Evolutionary conservation across 1,140 invertebrate genomes (phyloP), one percentile per base, ranked within the genome.

Genomic region (Drosophila eugracilis): DNA sequence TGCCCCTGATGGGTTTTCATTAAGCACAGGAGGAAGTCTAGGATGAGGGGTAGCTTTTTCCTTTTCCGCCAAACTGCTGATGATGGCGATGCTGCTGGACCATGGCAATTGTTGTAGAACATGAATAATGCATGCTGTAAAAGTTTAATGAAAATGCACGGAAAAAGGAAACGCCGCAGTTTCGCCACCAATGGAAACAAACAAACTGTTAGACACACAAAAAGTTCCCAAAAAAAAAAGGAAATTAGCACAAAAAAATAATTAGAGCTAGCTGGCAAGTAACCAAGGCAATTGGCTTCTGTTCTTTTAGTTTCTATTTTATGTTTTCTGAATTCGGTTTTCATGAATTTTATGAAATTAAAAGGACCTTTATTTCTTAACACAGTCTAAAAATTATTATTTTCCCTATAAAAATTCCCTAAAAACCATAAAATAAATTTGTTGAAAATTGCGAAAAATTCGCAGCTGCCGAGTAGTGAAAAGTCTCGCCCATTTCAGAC

Each of bases 121-220:
- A 86, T 86, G 81, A 86, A 86, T 88, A 83, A 86, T 83, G 70
- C 75, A 83, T 88, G 65, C 59, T 74, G 37, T 41, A 52, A 86
- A 85, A 86, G 49, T 85, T 86, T 77, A 81, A 85, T 86, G 67
- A 71, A 85, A 85, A 77, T 76, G 53, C 80, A 80, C 30, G 59
- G 59, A 63, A 70, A 50, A 50, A 7, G 59, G 41, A 36, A 66
- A 67, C 12, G 45, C 28, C 34, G 21, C 54, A 47, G 42, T 47
- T 22, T 47, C 30, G 26, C 65, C 75, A 54, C 62, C 50, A 41
- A 24, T 36, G 65, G 32, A 69, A 53, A 73, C 55, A 60, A 58
- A 49, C 45, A 47, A 57, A 53, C n/a, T 24, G 34, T 42, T 34
- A 55, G 59, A 65, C 7, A 21, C 36, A 9, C n/a, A 36, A 28